phyloP scores from a whole-genome alignment of 1,140 invertebrate species.

The Dendroctonus valens region DNA sequence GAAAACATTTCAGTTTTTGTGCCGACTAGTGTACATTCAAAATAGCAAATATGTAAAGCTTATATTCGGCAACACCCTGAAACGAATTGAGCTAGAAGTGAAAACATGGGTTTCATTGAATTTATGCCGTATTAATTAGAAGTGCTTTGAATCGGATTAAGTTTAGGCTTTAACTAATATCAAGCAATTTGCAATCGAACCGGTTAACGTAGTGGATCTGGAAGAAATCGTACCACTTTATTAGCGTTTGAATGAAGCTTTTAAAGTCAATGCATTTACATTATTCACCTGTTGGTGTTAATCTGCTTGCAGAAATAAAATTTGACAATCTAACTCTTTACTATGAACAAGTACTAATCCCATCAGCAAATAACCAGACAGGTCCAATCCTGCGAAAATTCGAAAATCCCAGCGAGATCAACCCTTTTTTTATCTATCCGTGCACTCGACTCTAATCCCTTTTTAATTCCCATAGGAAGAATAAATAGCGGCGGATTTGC shows the following conservation, averaged over 20 bases:
- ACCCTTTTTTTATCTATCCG: constrained; percentile 43
- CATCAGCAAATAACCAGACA: neutral
- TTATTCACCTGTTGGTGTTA: no score
- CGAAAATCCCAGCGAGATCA: constrained; percentile 45
- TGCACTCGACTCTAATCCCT: constrained; percentile 42
- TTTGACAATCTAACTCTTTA: neutral
- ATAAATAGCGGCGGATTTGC: constrained; percentile 48
- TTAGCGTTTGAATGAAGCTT: no score
- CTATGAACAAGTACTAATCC: no score
- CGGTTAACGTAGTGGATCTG: no score
- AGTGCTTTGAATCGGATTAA: constrained; percentile 21
- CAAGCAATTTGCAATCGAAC: constrained; percentile 8
- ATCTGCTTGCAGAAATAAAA: no score
- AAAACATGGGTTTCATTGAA: constrained; percentile 2
- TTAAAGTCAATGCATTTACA: no score
- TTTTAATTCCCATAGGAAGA: constrained; percentile 43
- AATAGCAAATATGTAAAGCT: no score
- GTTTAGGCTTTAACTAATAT: constrained; percentile 30
- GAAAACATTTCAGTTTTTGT: no score
- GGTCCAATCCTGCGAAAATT: constrained; percentile 30
- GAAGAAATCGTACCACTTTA: no score
- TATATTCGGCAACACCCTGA: no score
- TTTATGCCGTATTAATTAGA: constrained; percentile 31
- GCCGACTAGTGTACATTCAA: no score
- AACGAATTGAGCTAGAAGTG: neutral